phyloP scores from a whole-genome alignment of 2,888 invertebrate species.

The Ligdia adustata region DNA sequence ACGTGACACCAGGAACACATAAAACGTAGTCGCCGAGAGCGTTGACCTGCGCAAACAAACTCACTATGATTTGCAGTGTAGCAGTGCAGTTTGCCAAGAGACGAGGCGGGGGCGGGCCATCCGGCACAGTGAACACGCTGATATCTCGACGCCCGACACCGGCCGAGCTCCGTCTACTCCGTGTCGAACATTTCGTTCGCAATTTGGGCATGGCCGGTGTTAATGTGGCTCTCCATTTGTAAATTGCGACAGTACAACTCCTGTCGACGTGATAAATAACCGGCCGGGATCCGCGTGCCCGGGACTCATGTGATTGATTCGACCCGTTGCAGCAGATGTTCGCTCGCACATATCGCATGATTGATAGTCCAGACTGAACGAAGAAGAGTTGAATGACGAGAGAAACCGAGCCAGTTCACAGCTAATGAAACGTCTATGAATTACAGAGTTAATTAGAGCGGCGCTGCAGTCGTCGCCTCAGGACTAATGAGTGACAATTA shows the following conservation, averaged over 20 bases:
- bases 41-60: constrained; percentile 80
- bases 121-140: constrained; percentile 67
- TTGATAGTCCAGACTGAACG: constrained; percentile 58
- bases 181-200: constrained; percentile 47
- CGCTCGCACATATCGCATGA: constrained; percentile 54
- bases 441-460: constrained; percentile 69
- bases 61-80: constrained; percentile 78
- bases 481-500: constrained; percentile 79
- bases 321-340: constrained; percentile 61
- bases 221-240: constrained; percentile 53
- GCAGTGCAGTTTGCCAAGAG: constrained; percentile 80
- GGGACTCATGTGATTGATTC: constrained; percentile 71
- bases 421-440: constrained; percentile 70
- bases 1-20: constrained; percentile 82
- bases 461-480: constrained; percentile 65
- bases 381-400: constrained; percentile 39
- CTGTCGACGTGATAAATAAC: constrained; percentile 70
- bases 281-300: constrained; percentile 55
- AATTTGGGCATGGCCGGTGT: constrained; percentile 45
- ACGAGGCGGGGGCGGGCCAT: constrained; percentile 69
- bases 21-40: constrained; percentile 73
- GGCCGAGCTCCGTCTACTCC: constrained; percentile 49
- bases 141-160: constrained; percentile 66
- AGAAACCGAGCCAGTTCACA: constrained; percentile 41
- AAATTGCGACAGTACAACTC: constrained; percentile 59